Evolutionary conservation across 1,140 invertebrate genomes (phyloP).

Genomic region (Eueides isabella): DNA sequence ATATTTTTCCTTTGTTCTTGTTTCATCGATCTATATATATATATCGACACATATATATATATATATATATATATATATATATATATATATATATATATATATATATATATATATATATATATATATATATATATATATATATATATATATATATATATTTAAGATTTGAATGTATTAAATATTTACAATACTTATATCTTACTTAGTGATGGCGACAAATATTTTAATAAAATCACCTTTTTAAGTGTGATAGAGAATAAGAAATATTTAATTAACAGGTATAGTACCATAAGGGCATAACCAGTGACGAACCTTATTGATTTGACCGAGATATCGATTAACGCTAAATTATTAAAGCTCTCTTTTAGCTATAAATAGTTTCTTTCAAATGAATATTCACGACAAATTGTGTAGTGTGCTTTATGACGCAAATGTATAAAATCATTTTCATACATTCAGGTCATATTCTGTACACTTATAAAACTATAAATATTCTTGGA

Average conservation of each 20-base stretch:
- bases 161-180: no score
- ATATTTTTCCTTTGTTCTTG: no score
- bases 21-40: no score
- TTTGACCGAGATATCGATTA: conserved; percentile 9
- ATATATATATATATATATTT: no score
- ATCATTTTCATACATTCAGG: background rate
- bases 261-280: background rate
- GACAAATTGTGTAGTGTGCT: background rate
- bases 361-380: background rate
- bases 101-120: no score
- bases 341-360: background rate
- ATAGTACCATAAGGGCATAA: background rate
- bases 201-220: no score
- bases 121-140: no score
- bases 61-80: no score
- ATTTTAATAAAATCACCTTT: background rate
- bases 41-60: no score
- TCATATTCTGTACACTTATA: background rate
- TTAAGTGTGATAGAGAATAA: background rate
- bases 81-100: no score
- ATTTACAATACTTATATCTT: no score
- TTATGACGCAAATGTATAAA: background rate
- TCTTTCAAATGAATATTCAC: background rate
- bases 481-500: background rate
- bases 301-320: background rate